Evolutionary conservation across 2,797 vertebrate genomes (phyloP).

Genomic region (Cebuella pygmaea): DNA sequence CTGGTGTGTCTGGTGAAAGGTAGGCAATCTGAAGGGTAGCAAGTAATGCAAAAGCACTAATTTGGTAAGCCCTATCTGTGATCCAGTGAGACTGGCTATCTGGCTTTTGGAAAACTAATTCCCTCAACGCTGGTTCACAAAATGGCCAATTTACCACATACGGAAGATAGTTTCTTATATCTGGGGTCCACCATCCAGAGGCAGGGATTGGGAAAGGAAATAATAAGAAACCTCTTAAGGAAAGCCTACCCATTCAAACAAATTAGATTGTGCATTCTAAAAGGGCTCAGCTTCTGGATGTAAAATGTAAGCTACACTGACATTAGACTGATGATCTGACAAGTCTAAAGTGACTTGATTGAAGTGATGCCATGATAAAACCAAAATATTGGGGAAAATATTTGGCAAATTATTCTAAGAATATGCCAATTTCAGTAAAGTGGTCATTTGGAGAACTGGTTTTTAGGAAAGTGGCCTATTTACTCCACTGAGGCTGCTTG

Average conservation of each 20-base stretch:
- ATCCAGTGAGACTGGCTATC: not conserved
- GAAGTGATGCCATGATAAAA: not conserved
- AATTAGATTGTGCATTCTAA: not conserved
- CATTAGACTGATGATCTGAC: not conserved
- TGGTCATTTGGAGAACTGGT: constrained; percentile 18
- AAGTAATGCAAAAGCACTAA: not conserved
- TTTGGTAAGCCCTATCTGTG: not conserved
- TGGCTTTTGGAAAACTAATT: constrained; percentile 46
- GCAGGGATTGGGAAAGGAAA: not conserved
- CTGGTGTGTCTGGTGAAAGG: not conserved
- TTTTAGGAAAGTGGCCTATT: constrained; percentile 13
- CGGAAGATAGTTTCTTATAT: not conserved
- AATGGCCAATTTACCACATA: constrained; percentile 17
- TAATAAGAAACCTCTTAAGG: not conserved
- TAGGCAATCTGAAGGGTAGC: not conserved
- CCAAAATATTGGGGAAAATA: not conserved
- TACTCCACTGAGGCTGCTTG: not conserved
- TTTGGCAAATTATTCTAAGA: constrained; percentile 15
- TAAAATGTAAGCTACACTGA: not conserved
- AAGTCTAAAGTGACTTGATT: not conserved
- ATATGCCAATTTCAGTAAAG: constrained; percentile 16
- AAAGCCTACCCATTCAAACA: not conserved
- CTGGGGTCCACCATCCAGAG: not conserved
- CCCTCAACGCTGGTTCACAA: constrained; percentile 44
- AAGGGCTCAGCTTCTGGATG: not conserved